Evolutionary conservation across 2,888 invertebrate species (phyloP).

Genomic region (Hydriomena furcata): DNA sequence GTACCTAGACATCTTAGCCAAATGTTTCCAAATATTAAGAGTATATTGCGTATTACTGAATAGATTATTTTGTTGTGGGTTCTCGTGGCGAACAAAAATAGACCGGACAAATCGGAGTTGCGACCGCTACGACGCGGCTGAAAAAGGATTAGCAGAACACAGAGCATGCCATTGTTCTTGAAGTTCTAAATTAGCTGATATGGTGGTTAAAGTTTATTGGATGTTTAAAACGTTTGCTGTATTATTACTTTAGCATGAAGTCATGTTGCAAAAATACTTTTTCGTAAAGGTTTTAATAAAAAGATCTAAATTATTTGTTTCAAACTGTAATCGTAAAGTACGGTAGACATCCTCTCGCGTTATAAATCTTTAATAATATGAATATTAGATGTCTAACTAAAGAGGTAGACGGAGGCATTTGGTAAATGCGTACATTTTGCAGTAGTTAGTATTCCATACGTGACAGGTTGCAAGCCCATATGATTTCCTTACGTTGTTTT

Average conservation of each 20-base stretch:
- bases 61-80: constrained; percentile 23
- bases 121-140: constrained; percentile 27
- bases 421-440: too few relatives aligned
- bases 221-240: background rate
- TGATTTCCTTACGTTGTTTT: too few relatives aligned
- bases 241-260: background rate
- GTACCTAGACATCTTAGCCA: constrained; percentile 11
- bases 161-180: constrained; percentile 25
- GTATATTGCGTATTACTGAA: constrained; percentile 21
- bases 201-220: constrained; percentile 10
- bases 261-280: background rate
- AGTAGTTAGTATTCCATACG: too few relatives aligned
- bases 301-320: too few relatives aligned
- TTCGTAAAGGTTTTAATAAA: background rate
- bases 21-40: background rate
- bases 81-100: constrained; percentile 32
- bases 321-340: too few relatives aligned
- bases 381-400: too few relatives aligned
- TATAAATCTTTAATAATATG: too few relatives aligned
- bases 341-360: too few relatives aligned
- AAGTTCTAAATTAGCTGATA: constrained; percentile 19
- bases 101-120: constrained; percentile 21
- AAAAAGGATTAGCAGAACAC: constrained; percentile 26
- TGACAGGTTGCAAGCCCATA: too few relatives aligned
- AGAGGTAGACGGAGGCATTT: too few relatives aligned